Base-by-base conservation (phyloP, 2,888 invertebrate species). In the Crepidodera aurea region DNA sequence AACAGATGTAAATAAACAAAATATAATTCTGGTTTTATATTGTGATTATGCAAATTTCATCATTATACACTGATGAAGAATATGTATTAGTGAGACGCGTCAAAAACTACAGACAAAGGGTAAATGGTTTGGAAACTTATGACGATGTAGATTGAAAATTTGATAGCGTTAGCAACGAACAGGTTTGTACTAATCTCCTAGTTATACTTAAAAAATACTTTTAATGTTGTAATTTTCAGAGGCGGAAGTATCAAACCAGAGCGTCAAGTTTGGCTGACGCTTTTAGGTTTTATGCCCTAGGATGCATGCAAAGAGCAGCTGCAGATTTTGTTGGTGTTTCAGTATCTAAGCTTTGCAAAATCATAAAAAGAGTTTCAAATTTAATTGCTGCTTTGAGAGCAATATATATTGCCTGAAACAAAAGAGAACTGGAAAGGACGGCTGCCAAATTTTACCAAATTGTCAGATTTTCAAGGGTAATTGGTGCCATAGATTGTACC, bases 401-500 rank as follows among this genome's bases (percentile, higher is more conserved):
- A 7, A 7, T 32, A 32, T 8, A 32, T 32, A 32, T 10, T 32
- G 32, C 10, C 32, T 4, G 32, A 32, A 32, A 42, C 18, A 19
- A 4, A 32, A n/a, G 2, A 2, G 32, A 32, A 32, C 7, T 32
- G 32, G 32, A 7, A 32, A n/a, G 7, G n/a, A 32, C 10, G 32
- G 10, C 32, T n/a, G 7, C 32, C 7, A 32, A 32, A 7, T 32
- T 32, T 32, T 4, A n/a, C 10, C 7, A 32, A 32, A 2, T 32
- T 32, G 4, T 10, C 19, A n/a, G n/a, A 18, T 18, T 42, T 42
- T 4, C 42, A 16, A 18, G n/a, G 42, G 42, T 42, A 18, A n/a
- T 18, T 19, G 44, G 44, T 10, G 44, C 44, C 6, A 44, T 44
- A 10, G 44, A 44, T 12, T 44, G 44, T 44, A 44, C 44, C 18